Evolutionary conservation across 2,797 vertebrate genomes (phyloP), one percentile per base, ranked within the genome.

Genomic region (Nannoperca australis): DNA sequence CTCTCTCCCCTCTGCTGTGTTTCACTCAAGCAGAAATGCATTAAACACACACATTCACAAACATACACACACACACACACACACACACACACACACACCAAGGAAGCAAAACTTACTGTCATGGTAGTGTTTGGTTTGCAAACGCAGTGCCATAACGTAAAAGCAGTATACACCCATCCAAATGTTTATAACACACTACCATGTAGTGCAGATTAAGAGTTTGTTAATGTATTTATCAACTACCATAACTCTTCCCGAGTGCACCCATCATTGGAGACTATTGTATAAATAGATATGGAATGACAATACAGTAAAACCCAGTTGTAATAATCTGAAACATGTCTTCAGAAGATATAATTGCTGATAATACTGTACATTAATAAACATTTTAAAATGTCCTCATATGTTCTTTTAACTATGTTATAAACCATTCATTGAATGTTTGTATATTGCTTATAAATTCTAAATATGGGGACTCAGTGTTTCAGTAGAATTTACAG

Each of bases 1-100:
- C 78, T 70, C 24, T 72, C 36, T 54, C 47, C 50, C 66, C 47
- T 86, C 77, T 64, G 76, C 82, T 87, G 84, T 69, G 81, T 67
- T 44, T 56, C 62, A 65, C 59, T 56, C 82, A 61, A 5, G 54
- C 84, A 74, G 65, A 82, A 68, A 74, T 79, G 76, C 62, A 76
- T 79, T 59, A 54, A 66, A 59, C 63, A 50, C 65, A 65, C 42
- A 65, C 42, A 58, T 22, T 68, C 34, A 58, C 56, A 20, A 14
- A 58, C 17, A 27, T 24, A 36, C 24, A 30, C 30, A 22, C 15
- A 32, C 32, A 59, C 60, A 50, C 65, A 65, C 38, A 65, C 42
- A 58, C 20, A 58, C 56, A n/a, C n/a, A 36, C 24, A 36, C 24
- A 22, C 15, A 50, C 53, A n/a, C 12, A 58, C 50, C 71, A 73